These are phyloP conservation scores for Psittacula derbiana DNA, from an alignment of 2,797 vertebrate species.

Conservation along the genomic window DNA sequence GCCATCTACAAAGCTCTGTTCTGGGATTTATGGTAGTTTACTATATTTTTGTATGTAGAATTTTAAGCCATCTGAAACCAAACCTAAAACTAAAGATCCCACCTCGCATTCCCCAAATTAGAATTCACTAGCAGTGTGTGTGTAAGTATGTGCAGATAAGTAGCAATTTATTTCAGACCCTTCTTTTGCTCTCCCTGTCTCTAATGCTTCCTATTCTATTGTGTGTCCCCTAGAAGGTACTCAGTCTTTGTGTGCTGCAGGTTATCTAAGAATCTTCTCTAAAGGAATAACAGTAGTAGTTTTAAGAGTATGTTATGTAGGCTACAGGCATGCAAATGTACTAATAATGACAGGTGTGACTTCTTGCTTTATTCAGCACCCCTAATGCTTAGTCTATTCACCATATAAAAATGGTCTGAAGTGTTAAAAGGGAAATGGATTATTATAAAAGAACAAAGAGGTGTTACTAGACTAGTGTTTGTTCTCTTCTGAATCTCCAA, in stretches of 20 bases:
- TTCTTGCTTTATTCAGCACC: background rate
- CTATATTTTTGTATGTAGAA: background rate
- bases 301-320: background rate
- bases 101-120: background rate
- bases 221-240: background rate
- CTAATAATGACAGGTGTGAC: background rate
- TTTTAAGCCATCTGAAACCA: background rate
- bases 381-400: background rate
- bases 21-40: background rate
- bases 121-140: background rate
- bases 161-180: background rate
- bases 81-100: background rate
- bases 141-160: background rate
- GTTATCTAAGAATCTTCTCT: background rate
- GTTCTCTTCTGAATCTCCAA: background rate
- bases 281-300: background rate
- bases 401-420: background rate
- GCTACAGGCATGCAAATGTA: background rate
- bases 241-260: background rate
- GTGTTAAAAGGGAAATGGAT: background rate
- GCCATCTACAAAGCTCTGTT: background rate
- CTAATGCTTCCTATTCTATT: background rate
- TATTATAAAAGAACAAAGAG: slow-evolving; percentile 14
- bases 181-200: background rate
- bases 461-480: background rate